Percentiles rank a stretch among this genome's conserved stretches.
Evolutionary conservation across 1,140 invertebrate genomes (phyloP).

Genomic region (Drosophila ambigua): DNA sequence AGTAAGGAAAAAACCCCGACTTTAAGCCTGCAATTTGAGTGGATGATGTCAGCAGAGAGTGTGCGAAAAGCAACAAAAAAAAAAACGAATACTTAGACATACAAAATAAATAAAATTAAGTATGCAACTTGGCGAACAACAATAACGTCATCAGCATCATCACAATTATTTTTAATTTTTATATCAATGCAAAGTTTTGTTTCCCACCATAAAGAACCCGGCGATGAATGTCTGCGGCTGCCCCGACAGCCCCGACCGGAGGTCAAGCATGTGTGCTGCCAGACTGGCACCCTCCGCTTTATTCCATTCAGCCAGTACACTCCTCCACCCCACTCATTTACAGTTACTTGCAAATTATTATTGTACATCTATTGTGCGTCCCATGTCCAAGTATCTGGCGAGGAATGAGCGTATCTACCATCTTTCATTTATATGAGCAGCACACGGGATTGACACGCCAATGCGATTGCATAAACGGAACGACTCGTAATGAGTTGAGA

Average conservation of each 20-base stretch:
- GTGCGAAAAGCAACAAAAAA: slow-evolving; percentile 4
- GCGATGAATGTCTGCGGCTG: background rate
- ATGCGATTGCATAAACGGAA: slow-evolving; percentile 31
- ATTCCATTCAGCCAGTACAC: background rate
- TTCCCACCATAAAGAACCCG: slow-evolving; percentile 48
- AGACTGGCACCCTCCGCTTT: no score
- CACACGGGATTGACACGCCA: slow-evolving; percentile 54
- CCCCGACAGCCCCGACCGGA: slow-evolving; percentile 5
- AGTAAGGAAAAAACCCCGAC: slow-evolving; percentile 7
- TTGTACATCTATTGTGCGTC: slow-evolving; percentile 30
- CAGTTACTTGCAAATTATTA: slow-evolving; percentile 71
- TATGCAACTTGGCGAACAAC: slow-evolving; percentile 8
- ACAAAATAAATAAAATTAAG: slow-evolving; percentile 10
- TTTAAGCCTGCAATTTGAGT: slow-evolving; percentile 21
- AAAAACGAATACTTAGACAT: slow-evolving; percentile 31
- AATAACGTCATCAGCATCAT: slow-evolving; percentile 42
- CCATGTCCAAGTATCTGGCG: slow-evolving; percentile 16
- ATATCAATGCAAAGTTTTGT: slow-evolving; percentile 52
- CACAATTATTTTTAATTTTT: slow-evolving; percentile 46
- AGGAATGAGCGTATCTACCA: slow-evolving; percentile 7
- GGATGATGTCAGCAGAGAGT: slow-evolving; percentile 40
- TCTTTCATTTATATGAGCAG: slow-evolving; percentile 32
- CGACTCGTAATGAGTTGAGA: slow-evolving; percentile 30
- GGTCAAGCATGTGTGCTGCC: slow-evolving; percentile 54
- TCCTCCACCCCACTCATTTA: slow-evolving; percentile 42